Base-by-base conservation (phyloP, 2,888 invertebrate genomes). In the Cheilosia soror region DNA sequence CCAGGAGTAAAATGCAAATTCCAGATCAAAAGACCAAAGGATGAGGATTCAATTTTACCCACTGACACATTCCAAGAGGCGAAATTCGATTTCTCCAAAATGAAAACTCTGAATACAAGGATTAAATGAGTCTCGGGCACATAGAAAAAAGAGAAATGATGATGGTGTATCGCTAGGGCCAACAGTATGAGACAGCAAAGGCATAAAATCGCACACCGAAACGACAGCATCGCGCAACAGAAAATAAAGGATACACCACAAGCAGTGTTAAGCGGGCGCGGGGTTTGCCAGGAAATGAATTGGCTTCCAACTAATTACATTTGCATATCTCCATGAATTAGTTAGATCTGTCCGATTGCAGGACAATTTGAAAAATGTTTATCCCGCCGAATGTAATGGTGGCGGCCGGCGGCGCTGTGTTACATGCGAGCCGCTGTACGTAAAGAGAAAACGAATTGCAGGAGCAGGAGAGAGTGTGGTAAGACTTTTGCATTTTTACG, bases 221-320 rank as follows among this genome's bases (percentile, higher is more conserved):
- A 47, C 44, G 49, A 72, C 49, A 20, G 42, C 55, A 20, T 13
- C 25, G 5, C 44, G 51, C 44, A 63, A 53, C 47, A 53, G 60
- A 37, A 68, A 66, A 60, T 44, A 62, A 73, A 73, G 73, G 76
- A 76, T 76, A 68, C 58, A 68, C 58, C 49, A 71, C 55, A 31
- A 47, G 44, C 29, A 68, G 55, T 63, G 37, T 37, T 9, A 37
- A 37, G 37, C 2, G 37, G 4, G 66, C 40, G 55, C 25, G 13
- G 53, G 49, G 47, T 25, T 27, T 57, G 58, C 51, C 63, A 76
- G 85, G 62, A 85, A 85, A 85, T 85, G 81, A 81, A 85, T 87
- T 89, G 89, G 90, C 88, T 89, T 90, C 89, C 90, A 90, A 90
- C 90, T 90, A 90, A 90, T 90, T 90, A 90, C 90, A 90, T 90